phyloP scores from a whole-genome alignment of 2,797 vertebrate genomes.

The Argya squamiceps region DNA sequence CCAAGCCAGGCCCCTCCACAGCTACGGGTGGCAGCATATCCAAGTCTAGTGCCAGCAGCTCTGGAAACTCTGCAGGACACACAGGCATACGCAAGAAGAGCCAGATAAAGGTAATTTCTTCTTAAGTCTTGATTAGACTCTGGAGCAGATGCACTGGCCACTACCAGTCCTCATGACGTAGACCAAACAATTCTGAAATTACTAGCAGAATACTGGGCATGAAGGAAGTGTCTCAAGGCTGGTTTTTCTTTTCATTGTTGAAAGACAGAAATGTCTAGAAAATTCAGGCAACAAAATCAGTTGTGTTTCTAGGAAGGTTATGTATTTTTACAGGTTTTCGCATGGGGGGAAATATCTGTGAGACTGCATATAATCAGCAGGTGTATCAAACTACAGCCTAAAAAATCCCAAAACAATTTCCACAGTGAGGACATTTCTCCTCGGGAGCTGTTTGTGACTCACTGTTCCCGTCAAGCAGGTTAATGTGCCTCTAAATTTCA shows the following conservation, averaged over 20 bases:
- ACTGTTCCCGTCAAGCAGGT: slow-evolving; percentile 51
- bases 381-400: not conserved
- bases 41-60: fast-evolving
- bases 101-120: not conserved
- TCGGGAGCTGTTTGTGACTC: slow-evolving; percentile 55
- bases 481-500: slow-evolving; percentile 63
- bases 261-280: slow-evolving; percentile 4
- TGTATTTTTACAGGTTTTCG: not conserved
- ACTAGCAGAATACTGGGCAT: not conserved
- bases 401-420: not conserved
- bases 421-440: slow-evolving; percentile 22
- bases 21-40: fast-evolving
- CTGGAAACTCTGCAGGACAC: not conserved
- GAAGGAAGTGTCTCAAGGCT: not conserved
- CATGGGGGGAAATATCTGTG: fast-evolving
- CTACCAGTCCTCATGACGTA: not conserved
- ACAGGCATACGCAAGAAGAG: not conserved
- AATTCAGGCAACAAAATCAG: not conserved
- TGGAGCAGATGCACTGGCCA: not conserved
- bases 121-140: not conserved
- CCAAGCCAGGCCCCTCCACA: not conserved
- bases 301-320: not conserved
- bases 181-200: not conserved
- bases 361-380: not conserved
- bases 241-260: not conserved